These are phyloP conservation scores for Vidua chalybeata DNA, from an alignment of 2,113 vertebrate species.

Conservation along the genomic window DNA sequence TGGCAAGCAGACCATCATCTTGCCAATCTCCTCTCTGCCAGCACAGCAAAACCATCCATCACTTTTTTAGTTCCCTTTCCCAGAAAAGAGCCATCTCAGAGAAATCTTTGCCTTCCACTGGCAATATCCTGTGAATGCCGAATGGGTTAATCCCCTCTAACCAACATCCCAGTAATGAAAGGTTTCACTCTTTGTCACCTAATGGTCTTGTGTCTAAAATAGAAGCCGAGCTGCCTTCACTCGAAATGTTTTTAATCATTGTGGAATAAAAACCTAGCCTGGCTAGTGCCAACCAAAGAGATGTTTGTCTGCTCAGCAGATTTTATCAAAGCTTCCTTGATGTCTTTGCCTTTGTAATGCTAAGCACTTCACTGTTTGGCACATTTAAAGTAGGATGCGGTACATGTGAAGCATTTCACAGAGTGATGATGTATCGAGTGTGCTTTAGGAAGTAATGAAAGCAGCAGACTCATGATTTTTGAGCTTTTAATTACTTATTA, in stretches of 20 bases:
- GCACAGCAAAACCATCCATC: neutral
- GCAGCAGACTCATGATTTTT: conserved; percentile 72
- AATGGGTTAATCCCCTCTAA: conserved; percentile 47
- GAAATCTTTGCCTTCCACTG: neutral
- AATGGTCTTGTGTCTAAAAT: conserved; percentile 52
- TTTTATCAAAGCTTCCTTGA: conserved; percentile 72
- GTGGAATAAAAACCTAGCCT: conserved; percentile 61
- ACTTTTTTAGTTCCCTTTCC: neutral
- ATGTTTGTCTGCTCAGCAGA: conserved; percentile 72
- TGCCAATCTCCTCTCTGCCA: neutral
- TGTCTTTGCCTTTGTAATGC: conserved; percentile 71
- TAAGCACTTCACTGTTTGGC: conserved; percentile 69
- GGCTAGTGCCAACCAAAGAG: conserved; percentile 66
- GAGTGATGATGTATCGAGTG: conserved; percentile 65
- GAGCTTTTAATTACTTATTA: conserved; percentile 72
- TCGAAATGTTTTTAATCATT: conserved; percentile 60
- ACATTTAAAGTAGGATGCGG: conserved; percentile 67
- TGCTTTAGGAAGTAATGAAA: conserved; percentile 69
- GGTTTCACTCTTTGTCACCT: conserved; percentile 61
- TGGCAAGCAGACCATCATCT: neutral
- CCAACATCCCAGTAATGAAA: conserved; percentile 17
- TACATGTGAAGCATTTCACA: conserved; percentile 64
- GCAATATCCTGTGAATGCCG: neutral
- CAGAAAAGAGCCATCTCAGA: neutral
- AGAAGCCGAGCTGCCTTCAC: conserved; percentile 47